Evolutionary conservation across 2,888 invertebrate species (phyloP), one percentile per base, ranked within the genome.

Genomic region (Tethea ocularis): DNA sequence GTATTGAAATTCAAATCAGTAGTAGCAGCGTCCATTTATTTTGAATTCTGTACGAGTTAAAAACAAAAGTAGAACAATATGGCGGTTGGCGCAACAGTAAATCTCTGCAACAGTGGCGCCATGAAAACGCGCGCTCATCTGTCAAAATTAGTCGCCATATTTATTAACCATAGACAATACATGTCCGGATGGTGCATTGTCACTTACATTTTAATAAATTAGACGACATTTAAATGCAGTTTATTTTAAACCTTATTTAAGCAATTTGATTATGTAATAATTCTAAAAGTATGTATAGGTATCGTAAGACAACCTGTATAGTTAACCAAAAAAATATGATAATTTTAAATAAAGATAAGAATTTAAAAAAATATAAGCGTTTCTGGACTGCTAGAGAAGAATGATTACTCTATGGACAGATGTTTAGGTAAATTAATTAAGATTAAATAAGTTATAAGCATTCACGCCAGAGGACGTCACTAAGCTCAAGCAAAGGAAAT

Each of bases 1-100:
- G 82, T 80, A 89, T 92, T 91, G 86, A 91, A 86, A 92, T 92
- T 90, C 83, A 90, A 92, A 92, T 92, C 89, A 91, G 91, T 89
- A 91, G 91, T 89, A 91, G 91, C 91, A 67, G 80, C 72, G 80
- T 82, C 82, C 87, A 86, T 89, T 88, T 89, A 89, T 89, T 89
- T 87, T 83, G 88, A 87, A 89, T 89, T 89, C 84, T 79, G 72
- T 80, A 86, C 87, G 83, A 84, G 88, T 80, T 78, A 75, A 56
- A 71, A 66, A 91, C 89, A 91, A 91, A 83, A 72, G 83, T 64
- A 61, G 64, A 68, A 91, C 91, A 91, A 91, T 88, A 82, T 82
- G 78, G 75, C 74, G 82, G 91, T 91, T 91, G 91, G 89, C 90
- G 88, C 91, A 92, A 92, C 92, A 91, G 87, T 87, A 81, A 84